Base-by-base conservation (phyloP, 2,113 vertebrate genomes). In the Gnathonemus echidnorhynchus region DNA sequence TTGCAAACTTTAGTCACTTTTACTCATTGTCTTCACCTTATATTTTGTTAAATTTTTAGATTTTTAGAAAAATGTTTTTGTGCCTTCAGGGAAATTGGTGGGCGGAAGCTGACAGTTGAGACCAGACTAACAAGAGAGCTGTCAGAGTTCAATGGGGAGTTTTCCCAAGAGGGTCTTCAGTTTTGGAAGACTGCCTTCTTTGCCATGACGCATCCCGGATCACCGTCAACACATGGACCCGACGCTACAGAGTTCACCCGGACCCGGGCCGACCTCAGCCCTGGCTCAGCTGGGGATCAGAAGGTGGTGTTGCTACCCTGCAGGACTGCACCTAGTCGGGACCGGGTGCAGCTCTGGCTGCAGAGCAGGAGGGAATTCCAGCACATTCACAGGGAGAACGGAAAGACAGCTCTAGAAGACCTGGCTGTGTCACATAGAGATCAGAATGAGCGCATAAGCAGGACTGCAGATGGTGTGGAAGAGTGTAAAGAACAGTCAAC, bases 141-240 rank as follows among this genome's bases (percentile, higher is more conserved):
- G 27, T 92, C 94, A 0, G 98, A 99, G 92, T 99, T 99, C 94
- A 96, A 96, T 86, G 98, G 98, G 52, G 98, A 98, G 91, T 96
- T 99, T 92, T 98, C 97, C 45, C 93, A 97, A 91, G 97, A 99
- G 92, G 98, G 98, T 88, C 95, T 99, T n/a, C 94, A 95, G 62
- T 97, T 99, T 66, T 99, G 98, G 98, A 99, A 99, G 95, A 97
- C 97, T 0, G 98, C 97, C 0, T 99, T 99, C 94, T 97, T 97
- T 35, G 98, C 97, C 90, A 99, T 99, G 98, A 98, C 97, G 2
- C 96, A 95, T 66, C 95, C 96, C 39, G 96, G 94, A 0, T 95
- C 96, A 89, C 95, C 96, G n/a, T 91, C 94, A 90, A 92, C 91
- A 86, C 95, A 90, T 74, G 94, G 92, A 88, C 84, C 56, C 92